A percentile compares a stretch with the other conserved stretches of the same genome.
phyloP scores from a whole-genome alignment of 1,140 invertebrate species.

The Hyposmocoma kahamanoa region DNA sequence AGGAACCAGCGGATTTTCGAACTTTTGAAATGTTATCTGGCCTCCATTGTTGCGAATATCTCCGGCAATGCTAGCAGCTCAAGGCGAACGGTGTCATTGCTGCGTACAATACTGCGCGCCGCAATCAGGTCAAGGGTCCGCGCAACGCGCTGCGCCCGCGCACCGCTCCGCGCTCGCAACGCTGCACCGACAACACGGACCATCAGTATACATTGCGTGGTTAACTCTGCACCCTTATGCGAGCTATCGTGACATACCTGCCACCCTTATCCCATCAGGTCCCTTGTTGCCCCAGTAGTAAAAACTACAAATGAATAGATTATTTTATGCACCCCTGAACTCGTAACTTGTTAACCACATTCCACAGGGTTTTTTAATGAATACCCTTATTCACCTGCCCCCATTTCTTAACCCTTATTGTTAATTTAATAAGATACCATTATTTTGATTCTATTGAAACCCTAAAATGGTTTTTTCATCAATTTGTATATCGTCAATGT shows the following conservation, averaged over 20 bases:
- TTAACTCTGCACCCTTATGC: slow-evolving; percentile 16
- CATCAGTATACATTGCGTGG: neutral
- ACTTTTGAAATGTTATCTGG: slow-evolving; percentile 72
- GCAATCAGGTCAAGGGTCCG: slow-evolving; percentile 66
- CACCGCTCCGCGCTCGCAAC: slow-evolving; percentile 30
- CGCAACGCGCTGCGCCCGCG: slow-evolving; percentile 30
- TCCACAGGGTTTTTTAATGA: slow-evolving; percentile 29
- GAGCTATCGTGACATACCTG: too few species aligned
- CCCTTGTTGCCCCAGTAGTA: slow-evolving; percentile 21
- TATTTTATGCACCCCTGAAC: slow-evolving; percentile 47
- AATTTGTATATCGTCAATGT: too few species aligned
- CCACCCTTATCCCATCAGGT: slow-evolving; percentile 46
- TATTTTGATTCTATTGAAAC: too few species aligned
- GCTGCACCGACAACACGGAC: slow-evolving; percentile 6
- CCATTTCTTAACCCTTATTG: slow-evolving; percentile 32
- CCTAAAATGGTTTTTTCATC: neutral
- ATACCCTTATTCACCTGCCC: slow-evolving; percentile 56
- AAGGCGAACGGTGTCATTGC: slow-evolving; percentile 71
- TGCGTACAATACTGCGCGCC: slow-evolving; percentile 58
- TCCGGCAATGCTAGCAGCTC: slow-evolving; percentile 69
- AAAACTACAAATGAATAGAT: slow-evolving; percentile 20
- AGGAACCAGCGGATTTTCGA: slow-evolving; percentile 66
- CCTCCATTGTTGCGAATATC: slow-evolving; percentile 73
- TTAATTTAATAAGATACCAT: slow-evolving; percentile 29
- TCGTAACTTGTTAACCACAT: slow-evolving; percentile 27